Evolutionary conservation across 2,888 invertebrate genomes (phyloP), one percentile per base, ranked within the genome.

Genomic region (Itoplectis maculator): DNA sequence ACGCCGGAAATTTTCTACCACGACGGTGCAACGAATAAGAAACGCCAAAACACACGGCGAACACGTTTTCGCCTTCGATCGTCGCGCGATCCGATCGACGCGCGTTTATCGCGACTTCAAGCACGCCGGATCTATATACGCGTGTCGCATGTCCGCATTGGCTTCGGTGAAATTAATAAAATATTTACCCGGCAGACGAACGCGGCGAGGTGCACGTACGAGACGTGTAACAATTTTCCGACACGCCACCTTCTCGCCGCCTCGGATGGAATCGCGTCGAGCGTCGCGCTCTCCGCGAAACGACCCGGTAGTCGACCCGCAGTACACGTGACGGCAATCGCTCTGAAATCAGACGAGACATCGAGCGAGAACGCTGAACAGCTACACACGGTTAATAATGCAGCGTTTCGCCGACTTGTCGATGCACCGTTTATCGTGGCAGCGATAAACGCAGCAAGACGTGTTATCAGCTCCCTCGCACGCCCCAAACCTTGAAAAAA

Each of bases 231-330:
- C 90, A 88, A 91, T 91, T 89, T 88, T 87, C 86, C 82, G 87
- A 84, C 90, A 91, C 89, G 91, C 89, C 86, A 90, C 87, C 88
- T 89, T 88, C n/a, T n/a, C n/a, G n/a, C n/a, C n/a, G n/a, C n/a
- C n/a, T n/a, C n/a, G n/a, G n/a, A n/a, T n/a, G n/a, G n/a, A n/a
- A n/a, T n/a, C 78, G 77, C 69, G 11, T 2, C 68, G 70, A 81
- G 72, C 68, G 56, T 51, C 65, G 65, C 83, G 84, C 68, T 47
- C 23, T 76, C 40, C 45, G 37, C 65, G n/a, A n/a, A 42, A 54
- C 35, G 74, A 63, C 54, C 56, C 47, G 23, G 59, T 0, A 63
- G 76, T n/a, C 37, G 20, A 40, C 23, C 54, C n/a, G n/a, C n/a
- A n/a, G n/a, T 54, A 72, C 88, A 88, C 89, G 89, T 89, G 89